Percentiles rank a stretch among this genome's conserved stretches.
Evolutionary conservation across 2,888 invertebrate species (phyloP).

Genomic region (Dryobota labecula): DNA sequence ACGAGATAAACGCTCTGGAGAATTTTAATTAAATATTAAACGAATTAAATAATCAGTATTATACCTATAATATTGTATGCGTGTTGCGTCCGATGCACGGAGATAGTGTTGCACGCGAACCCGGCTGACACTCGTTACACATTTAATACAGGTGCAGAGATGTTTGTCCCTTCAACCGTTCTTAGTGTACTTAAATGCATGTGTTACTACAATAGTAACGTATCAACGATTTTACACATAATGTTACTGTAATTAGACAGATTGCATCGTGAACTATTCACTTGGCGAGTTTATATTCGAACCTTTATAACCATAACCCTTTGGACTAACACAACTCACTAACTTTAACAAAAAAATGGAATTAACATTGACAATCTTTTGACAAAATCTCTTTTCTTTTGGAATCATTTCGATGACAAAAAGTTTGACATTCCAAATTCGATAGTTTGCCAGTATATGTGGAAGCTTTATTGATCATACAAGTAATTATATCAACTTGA

Average conservation of each 20-base stretch:
- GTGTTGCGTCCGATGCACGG: slow-evolving; percentile 82
- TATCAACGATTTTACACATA: slow-evolving; percentile 52
- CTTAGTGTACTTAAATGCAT: slow-evolving; percentile 77
- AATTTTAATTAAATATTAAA: slow-evolving; percentile 91
- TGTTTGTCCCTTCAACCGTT: slow-evolving; percentile 71
- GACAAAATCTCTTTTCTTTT: slow-evolving; percentile 56
- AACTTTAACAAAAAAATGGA: slow-evolving; percentile 28
- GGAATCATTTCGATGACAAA: slow-evolving; percentile 51
- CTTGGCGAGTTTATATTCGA: slow-evolving; percentile 64
- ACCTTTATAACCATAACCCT: slow-evolving; percentile 25
- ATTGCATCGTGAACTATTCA: slow-evolving; percentile 77
- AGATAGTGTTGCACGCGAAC: slow-evolving; percentile 84
- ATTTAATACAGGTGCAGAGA: slow-evolving; percentile 67
- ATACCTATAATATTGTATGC: slow-evolving; percentile 88
- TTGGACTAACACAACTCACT: slow-evolving; percentile 41
- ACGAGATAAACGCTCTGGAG: slow-evolving; percentile 89
- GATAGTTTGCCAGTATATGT: slow-evolving; percentile 78
- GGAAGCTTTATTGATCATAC: slow-evolving; percentile 82
- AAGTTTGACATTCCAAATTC: slow-evolving; percentile 76
- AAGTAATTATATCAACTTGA: slow-evolving; percentile 81
- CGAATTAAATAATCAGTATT: slow-evolving; percentile 91
- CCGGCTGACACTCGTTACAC: slow-evolving; percentile 76
- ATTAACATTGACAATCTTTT: slow-evolving; percentile 61
- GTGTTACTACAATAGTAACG: slow-evolving; percentile 68
- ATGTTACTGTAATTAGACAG: slow-evolving; percentile 66